These are phyloP conservation scores for Dendrolimus punctatus DNA, from an alignment of 1,140 invertebrate genomes.

Conservation along the genomic window DNA sequence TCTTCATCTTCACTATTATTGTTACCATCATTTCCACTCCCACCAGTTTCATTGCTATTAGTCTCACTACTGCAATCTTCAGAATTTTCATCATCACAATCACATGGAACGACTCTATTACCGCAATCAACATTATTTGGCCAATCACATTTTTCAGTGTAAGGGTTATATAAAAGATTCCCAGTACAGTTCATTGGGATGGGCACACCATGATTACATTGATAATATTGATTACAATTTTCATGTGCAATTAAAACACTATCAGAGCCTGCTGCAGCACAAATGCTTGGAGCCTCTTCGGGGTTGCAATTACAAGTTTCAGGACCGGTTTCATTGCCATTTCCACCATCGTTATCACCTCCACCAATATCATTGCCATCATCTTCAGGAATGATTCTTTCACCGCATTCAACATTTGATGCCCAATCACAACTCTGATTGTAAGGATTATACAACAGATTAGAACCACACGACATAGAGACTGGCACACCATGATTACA, in stretches of 20 bases:
- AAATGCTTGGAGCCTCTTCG: conserved; percentile 19
- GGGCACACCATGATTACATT: conserved; percentile 18
- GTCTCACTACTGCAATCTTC: no score
- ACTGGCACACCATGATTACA: conserved; percentile 18
- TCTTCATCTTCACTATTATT: background rate
- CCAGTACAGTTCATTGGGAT: conserved; percentile 15
- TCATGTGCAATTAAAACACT: conserved; percentile 25
- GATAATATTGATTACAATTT: conserved; percentile 28
- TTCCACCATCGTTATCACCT: conserved; percentile 4
- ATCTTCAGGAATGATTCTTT: conserved; percentile 15
- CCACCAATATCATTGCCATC: conserved; percentile 4
- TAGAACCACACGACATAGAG: conserved; percentile 9
- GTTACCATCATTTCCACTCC: background rate
- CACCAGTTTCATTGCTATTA: no score
- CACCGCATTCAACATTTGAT: conserved; percentile 17
- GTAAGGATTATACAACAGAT: conserved; percentile 14
- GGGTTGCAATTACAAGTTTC: conserved; percentile 20
- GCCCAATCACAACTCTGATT: conserved; percentile 19
- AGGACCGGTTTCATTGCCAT: background rate
- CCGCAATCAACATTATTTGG: background rate
- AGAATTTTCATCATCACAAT: background rate
- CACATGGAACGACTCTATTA: background rate
- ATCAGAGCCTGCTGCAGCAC: conserved; percentile 20
- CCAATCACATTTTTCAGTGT: conserved; percentile 68
- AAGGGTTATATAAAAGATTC: conserved; percentile 72